Evolutionary conservation across 2,888 invertebrate species (phyloP).

Genomic region (Pandemis cinnamomeana): DNA sequence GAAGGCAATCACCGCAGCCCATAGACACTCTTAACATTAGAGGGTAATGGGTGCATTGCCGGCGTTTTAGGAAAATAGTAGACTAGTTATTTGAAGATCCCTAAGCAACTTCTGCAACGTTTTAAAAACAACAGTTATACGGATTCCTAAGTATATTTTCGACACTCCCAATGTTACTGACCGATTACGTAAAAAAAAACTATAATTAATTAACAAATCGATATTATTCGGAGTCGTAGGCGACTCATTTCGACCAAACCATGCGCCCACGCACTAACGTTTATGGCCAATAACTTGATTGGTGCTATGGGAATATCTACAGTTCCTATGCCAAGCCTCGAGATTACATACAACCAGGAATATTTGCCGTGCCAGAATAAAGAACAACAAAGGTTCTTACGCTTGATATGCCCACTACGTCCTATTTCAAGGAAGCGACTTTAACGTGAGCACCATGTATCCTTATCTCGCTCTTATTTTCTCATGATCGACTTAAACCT

Average conservation of each 20-base stretch:
- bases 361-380: no score
- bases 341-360: background rate
- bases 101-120: background rate
- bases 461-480: no score
- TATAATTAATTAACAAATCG: slow-evolving; percentile 60
- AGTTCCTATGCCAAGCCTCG: background rate
- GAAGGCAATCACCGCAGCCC: no score
- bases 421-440: no score
- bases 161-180: slow-evolving; percentile 26
- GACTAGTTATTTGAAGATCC: no score
- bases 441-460: no score
- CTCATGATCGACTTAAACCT: no score
- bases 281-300: slow-evolving; percentile 47
- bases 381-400: no score
- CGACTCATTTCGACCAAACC: slow-evolving; percentile 47
- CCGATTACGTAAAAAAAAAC: slow-evolving; percentile 45
- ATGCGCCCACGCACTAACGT: slow-evolving; percentile 54
- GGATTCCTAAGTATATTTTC: slow-evolving; percentile 3
- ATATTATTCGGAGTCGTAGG: slow-evolving; percentile 56
- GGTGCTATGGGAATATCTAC: slow-evolving; percentile 28
- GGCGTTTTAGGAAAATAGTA: no score
- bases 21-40: no score
- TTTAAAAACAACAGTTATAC: background rate
- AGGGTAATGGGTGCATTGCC: no score
- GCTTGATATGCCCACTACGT: no score